Evolutionary conservation across 2,888 invertebrate genomes (phyloP), one percentile per base, ranked within the genome.

Genomic region (Peribatodes rhomboidaria): DNA sequence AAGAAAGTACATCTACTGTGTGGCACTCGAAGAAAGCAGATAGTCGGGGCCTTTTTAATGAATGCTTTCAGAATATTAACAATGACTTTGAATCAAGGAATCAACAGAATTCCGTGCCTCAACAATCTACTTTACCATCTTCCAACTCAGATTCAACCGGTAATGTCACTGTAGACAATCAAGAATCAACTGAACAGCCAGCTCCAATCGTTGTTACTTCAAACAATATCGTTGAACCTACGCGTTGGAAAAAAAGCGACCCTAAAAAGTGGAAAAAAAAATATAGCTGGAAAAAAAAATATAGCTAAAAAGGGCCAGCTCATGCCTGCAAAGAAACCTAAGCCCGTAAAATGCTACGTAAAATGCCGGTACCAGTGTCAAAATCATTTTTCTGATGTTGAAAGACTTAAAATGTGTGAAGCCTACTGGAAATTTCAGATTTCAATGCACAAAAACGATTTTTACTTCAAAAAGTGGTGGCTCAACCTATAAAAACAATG

Each of bases 171-270:
- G 35, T 7, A 35, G 9, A 7, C 6, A 35, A 35, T 9, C 35
- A 35, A 35, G 35, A 35, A 35, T 35, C 35, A 35, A 35, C 35
- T 35, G 35, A 35, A 35, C 35, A 35, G 35, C 35, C 35, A 35
- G 35, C 35, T n/a, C n/a, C n/a, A n/a, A n/a, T n/a, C n/a, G n/a
- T n/a, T n/a, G n/a, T n/a, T n/a, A 35, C 9, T 35, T 35, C 9
- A 35, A 35, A 13, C 10, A 9, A 35, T 35, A 9, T 7, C 2
- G 9, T 7, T 3, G 6, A 35, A 35, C 9, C 9, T 7, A 35
- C 2, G 9, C 35, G 35, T 9, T 35, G 35, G 35, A 35, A 35
- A 9, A 35, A 35, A 35, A 35, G 35, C 9, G 35, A 35, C 9
- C 35, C 35, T 35, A 35, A 9, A 3, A 3, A 35, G 2, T 35